These are phyloP conservation scores for Ptilonorhynchus violaceus DNA, from an alignment of 2,113 vertebrate genomes.

Conservation along the genomic window DNA sequence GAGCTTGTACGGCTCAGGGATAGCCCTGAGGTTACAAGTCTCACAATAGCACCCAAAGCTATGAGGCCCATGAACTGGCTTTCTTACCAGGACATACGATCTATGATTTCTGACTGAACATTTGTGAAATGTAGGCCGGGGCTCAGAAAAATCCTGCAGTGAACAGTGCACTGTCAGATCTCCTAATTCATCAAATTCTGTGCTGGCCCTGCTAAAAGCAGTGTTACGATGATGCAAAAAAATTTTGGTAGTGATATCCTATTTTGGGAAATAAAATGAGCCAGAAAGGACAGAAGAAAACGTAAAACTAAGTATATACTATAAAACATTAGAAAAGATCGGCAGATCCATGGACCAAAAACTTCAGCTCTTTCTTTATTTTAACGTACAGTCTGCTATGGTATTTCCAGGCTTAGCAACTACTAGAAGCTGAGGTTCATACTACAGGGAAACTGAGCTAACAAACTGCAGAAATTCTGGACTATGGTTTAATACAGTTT, in stretches of 20 bases:
- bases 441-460: neutral
- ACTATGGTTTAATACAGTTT: neutral
- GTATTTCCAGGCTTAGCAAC: neutral
- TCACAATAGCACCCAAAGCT: fast-evolving
- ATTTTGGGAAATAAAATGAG: neutral
- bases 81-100: neutral
- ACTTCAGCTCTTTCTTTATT: neutral
- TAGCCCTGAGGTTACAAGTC: neutral
- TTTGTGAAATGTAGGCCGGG: neutral
- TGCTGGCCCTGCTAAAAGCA: neutral
- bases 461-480: neutral
- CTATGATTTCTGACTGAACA: neutral
- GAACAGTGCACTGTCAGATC: neutral
- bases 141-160: neutral
- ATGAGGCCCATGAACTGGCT: neutral
- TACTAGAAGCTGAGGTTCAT: neutral
- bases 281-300: neutral
- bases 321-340: neutral
- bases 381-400: neutral
- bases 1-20: neutral
- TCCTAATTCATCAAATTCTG: neutral
- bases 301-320: neutral
- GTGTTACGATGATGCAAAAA: neutral
- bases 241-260: neutral
- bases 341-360: neutral